Evolutionary conservation across 1,140 invertebrate species (phyloP).

Genomic region (Trialeurodes vaporariorum): DNA sequence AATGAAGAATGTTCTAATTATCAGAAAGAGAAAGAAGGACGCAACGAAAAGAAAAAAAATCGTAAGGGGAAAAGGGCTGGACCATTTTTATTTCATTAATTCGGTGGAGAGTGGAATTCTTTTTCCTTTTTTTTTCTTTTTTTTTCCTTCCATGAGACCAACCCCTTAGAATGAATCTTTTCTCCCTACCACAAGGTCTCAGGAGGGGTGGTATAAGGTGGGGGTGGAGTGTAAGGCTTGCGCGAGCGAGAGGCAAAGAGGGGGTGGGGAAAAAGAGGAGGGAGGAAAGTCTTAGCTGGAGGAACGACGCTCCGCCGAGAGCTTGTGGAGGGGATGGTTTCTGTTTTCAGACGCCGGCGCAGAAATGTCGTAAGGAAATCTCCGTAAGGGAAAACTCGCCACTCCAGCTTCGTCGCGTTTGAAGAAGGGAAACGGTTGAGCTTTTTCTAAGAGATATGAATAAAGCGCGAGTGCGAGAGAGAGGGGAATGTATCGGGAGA

Average conservation of each 20-base stretch:
- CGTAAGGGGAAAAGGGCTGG: not conserved
- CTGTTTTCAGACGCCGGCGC: not conserved
- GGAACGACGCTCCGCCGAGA: too few relatives aligned
- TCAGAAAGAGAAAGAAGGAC: not conserved
- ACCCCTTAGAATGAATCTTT: not conserved
- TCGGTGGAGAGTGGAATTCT: not conserved
- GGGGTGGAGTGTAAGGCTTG: not conserved
- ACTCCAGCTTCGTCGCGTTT: too few relatives aligned
- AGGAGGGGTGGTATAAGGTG: not conserved
- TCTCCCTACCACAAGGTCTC: too few relatives aligned
- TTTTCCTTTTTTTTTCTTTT: too few relatives aligned
- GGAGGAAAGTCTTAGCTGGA: not conserved
- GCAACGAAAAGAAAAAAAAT: not conserved
- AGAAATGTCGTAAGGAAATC: not conserved
- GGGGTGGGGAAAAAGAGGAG: not conserved
- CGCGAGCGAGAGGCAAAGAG: too few relatives aligned
- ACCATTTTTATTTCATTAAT: slow-evolving; percentile 1
- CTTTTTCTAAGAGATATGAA: not conserved
- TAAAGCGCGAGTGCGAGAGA: not conserved
- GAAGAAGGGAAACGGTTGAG: not conserved
- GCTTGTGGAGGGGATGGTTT: not conserved
- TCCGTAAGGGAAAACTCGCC: not conserved
- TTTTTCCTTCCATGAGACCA: too few relatives aligned
- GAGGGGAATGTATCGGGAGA: not conserved
- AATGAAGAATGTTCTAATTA: not conserved